Percentiles rank a stretch among this genome's conserved stretches.
Conservation (phyloP, 2,113 vertebrate genomes). For the Centropristis striata region DNA sequence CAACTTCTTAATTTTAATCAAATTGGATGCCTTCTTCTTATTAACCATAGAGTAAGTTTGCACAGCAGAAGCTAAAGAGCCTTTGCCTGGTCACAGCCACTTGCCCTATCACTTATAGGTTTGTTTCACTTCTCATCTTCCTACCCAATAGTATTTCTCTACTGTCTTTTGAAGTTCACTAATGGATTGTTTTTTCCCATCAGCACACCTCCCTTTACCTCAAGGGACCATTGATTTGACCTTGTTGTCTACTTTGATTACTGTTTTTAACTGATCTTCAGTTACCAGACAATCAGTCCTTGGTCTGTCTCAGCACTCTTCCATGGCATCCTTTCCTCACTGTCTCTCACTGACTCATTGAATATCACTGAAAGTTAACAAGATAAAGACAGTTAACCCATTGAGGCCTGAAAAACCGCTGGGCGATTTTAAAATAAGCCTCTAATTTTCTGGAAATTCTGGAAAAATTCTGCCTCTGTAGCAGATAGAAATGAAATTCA, state of each 20-base stretch:
- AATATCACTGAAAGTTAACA: slow-evolving; percentile 14
- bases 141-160: slow-evolving; percentile 40
- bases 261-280: slow-evolving; percentile 55
- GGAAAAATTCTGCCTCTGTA: too few species aligned
- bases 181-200: slow-evolving; percentile 73
- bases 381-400: slow-evolving; percentile 41
- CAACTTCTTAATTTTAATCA: not conserved
- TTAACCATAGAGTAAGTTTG: slow-evolving; percentile 2
- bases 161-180: slow-evolving; percentile 59
- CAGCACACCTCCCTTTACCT: slow-evolving; percentile 58
- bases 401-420: too few species aligned
- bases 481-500: too few species aligned
- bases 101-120: slow-evolving; percentile 29
- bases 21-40: not conserved
- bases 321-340: slow-evolving; percentile 40
- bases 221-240: slow-evolving; percentile 72
- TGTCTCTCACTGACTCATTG: slow-evolving; percentile 25
- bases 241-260: slow-evolving; percentile 53
- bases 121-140: slow-evolving; percentile 33
- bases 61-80: slow-evolving; percentile 49
- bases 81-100: slow-evolving; percentile 36
- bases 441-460: too few species aligned
- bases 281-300: slow-evolving; percentile 58
- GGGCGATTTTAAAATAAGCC: too few species aligned
- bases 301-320: slow-evolving; percentile 65